These are phyloP conservation scores for Collichthys lucidus DNA, from an alignment of 2,113 vertebrate species.

Conservation along the genomic window DNA sequence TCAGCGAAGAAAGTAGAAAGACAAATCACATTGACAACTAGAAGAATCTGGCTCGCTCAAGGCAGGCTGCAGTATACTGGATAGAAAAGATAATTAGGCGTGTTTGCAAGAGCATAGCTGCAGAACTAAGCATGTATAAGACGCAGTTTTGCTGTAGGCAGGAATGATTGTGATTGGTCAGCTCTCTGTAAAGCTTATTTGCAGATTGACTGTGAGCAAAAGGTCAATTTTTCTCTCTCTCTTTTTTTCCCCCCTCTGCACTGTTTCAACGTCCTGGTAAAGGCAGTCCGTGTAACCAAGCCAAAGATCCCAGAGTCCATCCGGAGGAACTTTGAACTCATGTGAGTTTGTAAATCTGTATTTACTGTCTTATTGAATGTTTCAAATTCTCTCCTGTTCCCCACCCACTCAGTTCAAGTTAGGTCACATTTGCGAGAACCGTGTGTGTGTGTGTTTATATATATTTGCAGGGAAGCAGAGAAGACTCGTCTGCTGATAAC, in stretches of 20 bases:
- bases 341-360: slow-evolving; percentile 86
- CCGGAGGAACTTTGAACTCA: slow-evolving; percentile 98
- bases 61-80: neutral
- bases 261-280: slow-evolving; percentile 35
- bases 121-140: neutral
- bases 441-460: slow-evolving; percentile 12
- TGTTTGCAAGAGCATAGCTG: neutral
- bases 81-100: neutral
- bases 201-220: slow-evolving; percentile 1
- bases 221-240: neutral
- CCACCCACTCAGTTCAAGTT: slow-evolving; percentile 12
- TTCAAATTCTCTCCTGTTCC: slow-evolving; percentile 24
- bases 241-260: neutral
- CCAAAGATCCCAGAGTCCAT: slow-evolving; percentile 98
- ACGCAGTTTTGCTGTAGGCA: neutral
- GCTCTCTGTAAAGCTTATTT: neutral
- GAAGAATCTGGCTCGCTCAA: neutral
- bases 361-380: neutral
- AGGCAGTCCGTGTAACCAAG: slow-evolving; percentile 98
- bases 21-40: neutral
- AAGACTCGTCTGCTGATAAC: slow-evolving; percentile 97
- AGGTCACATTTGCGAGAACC: slow-evolving; percentile 15
- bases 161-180: neutral
- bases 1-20: neutral
- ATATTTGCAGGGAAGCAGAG: slow-evolving; percentile 91